Evolutionary conservation across 1,140 invertebrate genomes (phyloP).

Genomic region (Aphelenchoides avenae): DNA sequence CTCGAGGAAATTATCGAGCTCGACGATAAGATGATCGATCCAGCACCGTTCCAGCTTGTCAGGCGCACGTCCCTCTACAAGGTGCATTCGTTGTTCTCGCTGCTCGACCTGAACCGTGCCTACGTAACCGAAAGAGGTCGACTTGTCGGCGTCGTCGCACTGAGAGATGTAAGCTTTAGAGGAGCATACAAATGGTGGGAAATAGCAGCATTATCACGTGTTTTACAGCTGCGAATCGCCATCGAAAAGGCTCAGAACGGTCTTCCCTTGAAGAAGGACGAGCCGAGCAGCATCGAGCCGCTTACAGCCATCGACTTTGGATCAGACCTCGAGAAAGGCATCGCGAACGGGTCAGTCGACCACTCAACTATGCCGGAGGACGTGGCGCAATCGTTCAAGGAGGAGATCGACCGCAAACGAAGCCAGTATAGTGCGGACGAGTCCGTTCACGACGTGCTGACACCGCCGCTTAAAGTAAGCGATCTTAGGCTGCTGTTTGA

Average conservation of each 20-base stretch:
- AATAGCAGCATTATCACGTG: not conserved
- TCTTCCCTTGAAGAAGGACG: constrained; percentile 12
- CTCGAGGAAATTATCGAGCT: constrained; percentile 76
- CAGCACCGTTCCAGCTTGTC: constrained; percentile 95
- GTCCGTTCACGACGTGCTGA: constrained; percentile 34
- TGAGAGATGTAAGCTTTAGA: constrained; percentile 80
- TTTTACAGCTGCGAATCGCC: constrained; percentile 43
- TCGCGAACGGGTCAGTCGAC: not conserved
- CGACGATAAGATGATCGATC: constrained; percentile 82
- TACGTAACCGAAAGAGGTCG: constrained; percentile 95
- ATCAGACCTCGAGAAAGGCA: constrained; percentile 8
- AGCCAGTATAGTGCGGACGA: constrained; percentile 2
- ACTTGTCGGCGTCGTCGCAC: constrained; percentile 87
- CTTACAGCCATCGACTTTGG: constrained; percentile 1
- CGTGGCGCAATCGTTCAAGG: not conserved
- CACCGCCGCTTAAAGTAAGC: constrained; percentile 32
- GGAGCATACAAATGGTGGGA: not conserved
- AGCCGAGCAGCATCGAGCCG: constrained; percentile 1
- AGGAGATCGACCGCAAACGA: not conserved
- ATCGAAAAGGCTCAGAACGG: constrained; percentile 45
- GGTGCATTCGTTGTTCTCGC: constrained; percentile 93
- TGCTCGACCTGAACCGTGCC: constrained; percentile 89
- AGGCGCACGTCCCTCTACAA: constrained; percentile 87
- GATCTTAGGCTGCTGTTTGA: not conserved
- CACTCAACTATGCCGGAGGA: not conserved